These are phyloP conservation scores for Drosophila quasianomalipes DNA, from an alignment of 2,888 invertebrate genomes.

Conservation along the genomic window DNA sequence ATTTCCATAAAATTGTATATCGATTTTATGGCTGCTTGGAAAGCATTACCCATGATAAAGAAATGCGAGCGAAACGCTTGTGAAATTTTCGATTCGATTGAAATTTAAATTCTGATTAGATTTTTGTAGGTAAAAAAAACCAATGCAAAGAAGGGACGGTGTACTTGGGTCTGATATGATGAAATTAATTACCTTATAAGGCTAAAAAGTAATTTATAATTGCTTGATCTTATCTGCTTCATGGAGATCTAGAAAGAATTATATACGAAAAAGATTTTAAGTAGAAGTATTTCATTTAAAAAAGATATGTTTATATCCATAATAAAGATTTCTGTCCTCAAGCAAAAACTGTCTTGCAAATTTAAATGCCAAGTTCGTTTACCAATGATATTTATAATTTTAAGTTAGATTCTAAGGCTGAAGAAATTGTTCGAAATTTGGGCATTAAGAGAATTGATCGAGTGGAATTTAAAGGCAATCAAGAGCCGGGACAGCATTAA, in stretches of 20 bases:
- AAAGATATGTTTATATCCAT: neutral
- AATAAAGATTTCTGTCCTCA: neutral
- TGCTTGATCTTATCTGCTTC: neutral
- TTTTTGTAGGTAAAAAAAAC: slow-evolving; percentile 18
- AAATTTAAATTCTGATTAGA: slow-evolving; percentile 53
- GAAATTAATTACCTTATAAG: slow-evolving; percentile 22
- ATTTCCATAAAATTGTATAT: slow-evolving; percentile 69
- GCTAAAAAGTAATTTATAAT: slow-evolving; percentile 7
- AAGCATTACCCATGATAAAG: slow-evolving; percentile 45
- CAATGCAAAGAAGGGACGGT: neutral
- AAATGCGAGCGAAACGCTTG: slow-evolving; percentile 18
- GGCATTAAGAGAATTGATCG: neutral
- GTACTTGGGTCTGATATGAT: neutral
- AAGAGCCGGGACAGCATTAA: neutral
- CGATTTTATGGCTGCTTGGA: slow-evolving; percentile 58
- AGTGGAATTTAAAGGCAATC: slow-evolving; percentile 2
- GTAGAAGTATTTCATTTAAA: neutral
- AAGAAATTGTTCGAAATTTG: neutral
- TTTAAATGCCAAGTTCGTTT: neutral
- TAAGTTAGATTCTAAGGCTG: neutral
- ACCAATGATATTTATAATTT: neutral
- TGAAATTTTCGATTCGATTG: slow-evolving; percentile 50
- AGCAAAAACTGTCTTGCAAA: too few species aligned
- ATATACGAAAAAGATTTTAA: neutral
- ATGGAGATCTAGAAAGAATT: neutral